These are phyloP conservation scores for Apantesis nais DNA, from an alignment of 2,888 invertebrate genomes.

Conservation along the genomic window DNA sequence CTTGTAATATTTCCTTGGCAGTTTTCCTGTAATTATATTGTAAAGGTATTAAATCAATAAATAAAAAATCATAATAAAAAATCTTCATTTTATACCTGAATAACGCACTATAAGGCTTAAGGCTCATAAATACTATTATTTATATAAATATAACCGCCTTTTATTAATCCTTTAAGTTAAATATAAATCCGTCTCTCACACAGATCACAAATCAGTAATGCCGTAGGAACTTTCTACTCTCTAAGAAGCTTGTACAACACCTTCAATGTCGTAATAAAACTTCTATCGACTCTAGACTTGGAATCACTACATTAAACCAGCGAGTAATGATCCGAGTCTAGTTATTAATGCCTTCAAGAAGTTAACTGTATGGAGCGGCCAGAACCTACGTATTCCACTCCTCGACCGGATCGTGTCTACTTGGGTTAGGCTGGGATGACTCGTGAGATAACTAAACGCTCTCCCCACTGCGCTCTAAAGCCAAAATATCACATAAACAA, in stretches of 20 bases:
- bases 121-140: neutral
- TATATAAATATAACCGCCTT: neutral
- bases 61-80: too few species aligned
- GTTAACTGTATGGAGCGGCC: neutral
- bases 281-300: slow-evolving; percentile 30
- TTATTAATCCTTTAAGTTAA: too few species aligned
- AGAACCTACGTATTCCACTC: neutral
- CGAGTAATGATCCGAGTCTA: neutral
- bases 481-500: too few species aligned
- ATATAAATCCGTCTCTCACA: neutral
- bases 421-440: too few species aligned
- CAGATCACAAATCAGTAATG: neutral
- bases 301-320: slow-evolving; percentile 23
- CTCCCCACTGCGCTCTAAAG: too few species aligned
- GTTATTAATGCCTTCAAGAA: neutral
- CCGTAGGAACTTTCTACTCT: slow-evolving; percentile 3
- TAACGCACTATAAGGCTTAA: too few species aligned
- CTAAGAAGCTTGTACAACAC: slow-evolving; percentile 25
- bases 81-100: too few species aligned
- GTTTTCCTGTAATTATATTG: too few species aligned
- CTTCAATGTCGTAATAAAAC: slow-evolving; percentile 30
- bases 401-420: too few species aligned
- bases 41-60: too few species aligned
- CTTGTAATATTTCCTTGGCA: too few species aligned
- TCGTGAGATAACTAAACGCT: too few species aligned